Base-by-base conservation (phyloP, 2,113 vertebrate species). In the Zosterops lateralis region DNA sequence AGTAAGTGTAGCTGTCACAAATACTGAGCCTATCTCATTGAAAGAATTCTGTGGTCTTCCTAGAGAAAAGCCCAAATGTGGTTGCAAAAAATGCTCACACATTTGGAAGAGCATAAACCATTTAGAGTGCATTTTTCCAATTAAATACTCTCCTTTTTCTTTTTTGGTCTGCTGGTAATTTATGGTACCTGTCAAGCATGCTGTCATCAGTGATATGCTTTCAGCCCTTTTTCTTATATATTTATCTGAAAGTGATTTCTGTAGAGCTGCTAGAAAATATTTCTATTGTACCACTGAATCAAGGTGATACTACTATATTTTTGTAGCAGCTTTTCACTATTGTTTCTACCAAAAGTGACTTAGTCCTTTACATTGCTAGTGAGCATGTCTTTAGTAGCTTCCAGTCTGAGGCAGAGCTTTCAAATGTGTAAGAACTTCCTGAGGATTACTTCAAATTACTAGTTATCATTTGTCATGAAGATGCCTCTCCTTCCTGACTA, bases 401-500 rank as follows among this genome's bases (percentile, higher is more conserved):
- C 42, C 26, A 89, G n/a, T 75, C 85, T 87, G 87, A 93, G 38
- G 20, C 34, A 72, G 67, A 86, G 84, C 38, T 89, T 89, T 84
- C 76, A 74, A 28, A 77, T 92, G 17, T 32, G 40, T 61, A 61
- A 44, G 48, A 89, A 84, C 87, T 90, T 95, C 79, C 66, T 50
- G 65, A 96, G 74, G 86, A 80, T 80, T 82, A 68, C 88, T 92
- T 68, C 64, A 89, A 95, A 93, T 93, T 91, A 91, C 84, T 90
- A 40, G 81, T 87, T 92, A 70, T 36, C 66, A 50, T 84, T 95
- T 95, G 78, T 85, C 26, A 4, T 70, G 81, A 93, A 90, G 77
- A 92, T 80, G 81, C 64, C 36, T 95, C 79, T 89, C 64, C 81
- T 87, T 88, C 77, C 84, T 95, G 94, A 96, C 96, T 93, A 92